Percentiles rank a stretch among this genome's conserved stretches.
Conservation (phyloP, 2,113 vertebrate species). For the Dipodomys spectabilis region DNA sequence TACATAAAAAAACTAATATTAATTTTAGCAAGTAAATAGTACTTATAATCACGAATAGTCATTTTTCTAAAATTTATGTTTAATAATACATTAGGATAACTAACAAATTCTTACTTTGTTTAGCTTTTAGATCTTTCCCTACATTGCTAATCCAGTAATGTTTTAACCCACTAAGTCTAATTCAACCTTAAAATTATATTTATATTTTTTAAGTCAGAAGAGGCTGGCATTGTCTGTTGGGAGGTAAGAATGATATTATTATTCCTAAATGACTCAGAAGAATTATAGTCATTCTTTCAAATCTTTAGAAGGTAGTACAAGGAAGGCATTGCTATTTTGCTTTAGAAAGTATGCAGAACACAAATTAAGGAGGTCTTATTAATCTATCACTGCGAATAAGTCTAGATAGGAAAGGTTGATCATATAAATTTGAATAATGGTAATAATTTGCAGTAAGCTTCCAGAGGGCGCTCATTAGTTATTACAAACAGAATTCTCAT, state of each 20-base stretch:
- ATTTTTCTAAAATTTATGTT: background rate
- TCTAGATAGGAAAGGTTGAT: constrained; percentile 9
- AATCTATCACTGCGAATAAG: constrained; percentile 58
- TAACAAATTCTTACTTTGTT: background rate
- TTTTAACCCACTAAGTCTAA: background rate
- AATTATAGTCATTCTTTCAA: constrained; percentile 7
- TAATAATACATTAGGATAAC: background rate
- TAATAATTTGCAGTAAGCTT: constrained; percentile 52
- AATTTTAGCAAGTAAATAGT: background rate
- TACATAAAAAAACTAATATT: background rate
- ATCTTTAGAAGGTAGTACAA: constrained; percentile 19
- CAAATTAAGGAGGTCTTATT: constrained; percentile 56
- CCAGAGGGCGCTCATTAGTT: constrained; percentile 41
- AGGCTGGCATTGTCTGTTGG: constrained; percentile 16
- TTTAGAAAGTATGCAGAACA: constrained; percentile 39
- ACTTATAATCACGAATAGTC: background rate
- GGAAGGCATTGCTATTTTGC: constrained; percentile 1
- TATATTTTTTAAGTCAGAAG: background rate
- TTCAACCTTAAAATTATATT: background rate
- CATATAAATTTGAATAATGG: constrained; percentile 66
- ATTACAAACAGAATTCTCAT: constrained; percentile 32
- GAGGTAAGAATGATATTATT: background rate
- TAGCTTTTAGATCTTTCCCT: background rate
- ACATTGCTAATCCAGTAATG: background rate
- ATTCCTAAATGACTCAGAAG: constrained; percentile 42